A percentile compares a stretch with the other conserved stretches of the same genome.
phyloP scores from a whole-genome alignment of 2,797 vertebrate genomes.

The Triplophysa bombifrons region DNA sequence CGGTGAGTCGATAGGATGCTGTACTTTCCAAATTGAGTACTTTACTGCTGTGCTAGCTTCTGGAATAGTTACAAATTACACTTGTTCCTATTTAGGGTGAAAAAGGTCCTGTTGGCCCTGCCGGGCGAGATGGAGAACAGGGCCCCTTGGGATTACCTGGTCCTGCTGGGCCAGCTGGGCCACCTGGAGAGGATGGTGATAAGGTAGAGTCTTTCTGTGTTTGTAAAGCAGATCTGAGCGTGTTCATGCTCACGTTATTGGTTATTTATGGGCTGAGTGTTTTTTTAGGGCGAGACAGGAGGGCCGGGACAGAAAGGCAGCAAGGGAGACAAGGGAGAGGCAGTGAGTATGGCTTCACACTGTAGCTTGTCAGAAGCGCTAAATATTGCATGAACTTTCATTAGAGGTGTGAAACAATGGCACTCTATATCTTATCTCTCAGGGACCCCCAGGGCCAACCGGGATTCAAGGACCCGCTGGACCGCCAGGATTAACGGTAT shows the following conservation, averaged over 20 bases:
- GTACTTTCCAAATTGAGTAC: slow-evolving; percentile 1
- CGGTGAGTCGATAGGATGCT: slow-evolving; percentile 70
- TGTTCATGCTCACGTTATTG: not conserved
- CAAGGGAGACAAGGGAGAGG: slow-evolving; percentile 91
- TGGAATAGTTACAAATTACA: slow-evolving; percentile 47
- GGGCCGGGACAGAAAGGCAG: slow-evolving; percentile 89
- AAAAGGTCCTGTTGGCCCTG: slow-evolving; percentile 80
- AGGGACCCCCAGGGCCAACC: slow-evolving; percentile 87
- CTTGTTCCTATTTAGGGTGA: slow-evolving; percentile 79
- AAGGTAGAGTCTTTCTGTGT: slow-evolving; percentile 76
- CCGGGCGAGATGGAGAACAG: slow-evolving; percentile 83
- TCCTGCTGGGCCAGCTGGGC: slow-evolving; percentile 76
- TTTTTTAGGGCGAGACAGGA: slow-evolving; percentile 85
- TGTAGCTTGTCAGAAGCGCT: not conserved
- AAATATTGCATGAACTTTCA: slow-evolving; percentile 5
- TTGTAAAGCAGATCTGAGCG: not conserved
- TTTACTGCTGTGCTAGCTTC: slow-evolving; percentile 45
- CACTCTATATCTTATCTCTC: slow-evolving; percentile 37
- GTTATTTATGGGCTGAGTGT: slow-evolving; percentile 16
- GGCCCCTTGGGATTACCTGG: slow-evolving; percentile 84
- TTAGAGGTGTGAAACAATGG: not conserved
- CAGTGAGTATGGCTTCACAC: slow-evolving; percentile 74
- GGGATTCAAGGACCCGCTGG: slow-evolving; percentile 87
- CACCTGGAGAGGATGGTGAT: slow-evolving; percentile 90
- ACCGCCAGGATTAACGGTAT: slow-evolving; percentile 81